Evolutionary conservation across 1,140 invertebrate species (phyloP), one percentile per base, ranked within the genome.

Genomic region (Temnothorax longispinosus): DNA sequence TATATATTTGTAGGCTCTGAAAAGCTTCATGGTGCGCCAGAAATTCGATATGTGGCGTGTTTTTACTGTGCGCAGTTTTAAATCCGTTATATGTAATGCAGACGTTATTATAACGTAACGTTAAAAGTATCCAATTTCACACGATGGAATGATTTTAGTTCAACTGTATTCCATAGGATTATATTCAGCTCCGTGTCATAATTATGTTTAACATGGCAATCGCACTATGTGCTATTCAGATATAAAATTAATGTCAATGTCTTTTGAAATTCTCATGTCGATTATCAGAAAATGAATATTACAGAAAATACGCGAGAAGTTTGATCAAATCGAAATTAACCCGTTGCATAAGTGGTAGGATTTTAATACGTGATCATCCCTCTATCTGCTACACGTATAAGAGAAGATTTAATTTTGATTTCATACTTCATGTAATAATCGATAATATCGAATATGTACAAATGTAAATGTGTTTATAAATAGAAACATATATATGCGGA

Each of bases 1-100:
- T 81, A 81, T 81, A 81, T 81, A 81, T 81, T 81, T 81, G 77
- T 81, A 69, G 77, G 64, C 64, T 81, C 50, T 71, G 44, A 13
- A 71, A 47, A 81, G 77, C 44, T 81, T 44, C 62, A 80, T 67
- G 50, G 47, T 69, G 35, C 47, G 64, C 64, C 77, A 71, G 64
- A 71, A 81, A 81, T 81, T 81, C 64, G 64, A 81, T 81, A 81
- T 69, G 77, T 69, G 47, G 47, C 64, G 10, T 81, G 77, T 81
- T 81, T 81, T 81, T 81, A 74, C 27, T 58, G 54, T 41, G 52
- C 67, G 54, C 54, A 81, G 50, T 60, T 82, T 74, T 74, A 74
- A 82, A 74, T 60, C 80, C 27, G 67, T 74, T 82, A 60, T 74
- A 74, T 82, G 80, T 82, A 82, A 74, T 74, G 67, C 54, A 82